Evolutionary conservation across 2,888 invertebrate genomes (phyloP).

Genomic region (Eurytoma californica): DNA sequence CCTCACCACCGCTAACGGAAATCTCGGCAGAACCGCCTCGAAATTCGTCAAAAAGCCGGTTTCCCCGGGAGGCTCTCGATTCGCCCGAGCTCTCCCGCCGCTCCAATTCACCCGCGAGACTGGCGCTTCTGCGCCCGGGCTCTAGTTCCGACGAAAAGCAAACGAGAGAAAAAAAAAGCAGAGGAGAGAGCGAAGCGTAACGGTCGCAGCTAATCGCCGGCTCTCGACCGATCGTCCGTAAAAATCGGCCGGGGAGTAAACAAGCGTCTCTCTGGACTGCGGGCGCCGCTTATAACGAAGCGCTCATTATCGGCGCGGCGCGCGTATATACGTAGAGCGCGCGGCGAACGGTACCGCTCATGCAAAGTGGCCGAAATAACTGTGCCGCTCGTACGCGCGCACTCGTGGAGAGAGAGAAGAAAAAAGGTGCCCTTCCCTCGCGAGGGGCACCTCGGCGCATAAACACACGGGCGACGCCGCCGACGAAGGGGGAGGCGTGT

Average conservation of each 20-base stretch:
- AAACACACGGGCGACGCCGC: background rate
- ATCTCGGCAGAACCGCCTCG: too few species aligned
- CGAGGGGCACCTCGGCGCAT: background rate
- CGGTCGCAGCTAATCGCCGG: too few species aligned
- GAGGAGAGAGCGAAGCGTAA: too few species aligned
- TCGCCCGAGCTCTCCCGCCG: too few species aligned
- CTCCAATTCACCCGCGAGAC: background rate
- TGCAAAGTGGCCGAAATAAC: conserved; percentile 27
- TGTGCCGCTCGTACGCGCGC: conserved; percentile 11
- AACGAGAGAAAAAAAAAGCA: too few species aligned
- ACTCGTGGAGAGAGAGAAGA: background rate
- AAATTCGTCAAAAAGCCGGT: too few species aligned
- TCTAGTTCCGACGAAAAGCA: too few species aligned
- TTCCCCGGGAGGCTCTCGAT: too few species aligned
- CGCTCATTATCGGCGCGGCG: conserved; percentile 4
- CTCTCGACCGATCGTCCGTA: background rate
- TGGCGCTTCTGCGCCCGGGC: background rate
- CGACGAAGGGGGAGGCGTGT: too few species aligned
- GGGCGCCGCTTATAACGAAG: background rate
- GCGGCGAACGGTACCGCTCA: conserved; percentile 18
- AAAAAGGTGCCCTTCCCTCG: conserved; percentile 1
- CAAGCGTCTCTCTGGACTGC: background rate
- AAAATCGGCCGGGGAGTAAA: background rate
- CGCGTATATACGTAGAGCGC: background rate
- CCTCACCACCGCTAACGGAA: too few species aligned